Evolutionary conservation across 1,140 invertebrate genomes (phyloP), one percentile per base, ranked within the genome.

Genomic region (Pteromalus puparum): DNA sequence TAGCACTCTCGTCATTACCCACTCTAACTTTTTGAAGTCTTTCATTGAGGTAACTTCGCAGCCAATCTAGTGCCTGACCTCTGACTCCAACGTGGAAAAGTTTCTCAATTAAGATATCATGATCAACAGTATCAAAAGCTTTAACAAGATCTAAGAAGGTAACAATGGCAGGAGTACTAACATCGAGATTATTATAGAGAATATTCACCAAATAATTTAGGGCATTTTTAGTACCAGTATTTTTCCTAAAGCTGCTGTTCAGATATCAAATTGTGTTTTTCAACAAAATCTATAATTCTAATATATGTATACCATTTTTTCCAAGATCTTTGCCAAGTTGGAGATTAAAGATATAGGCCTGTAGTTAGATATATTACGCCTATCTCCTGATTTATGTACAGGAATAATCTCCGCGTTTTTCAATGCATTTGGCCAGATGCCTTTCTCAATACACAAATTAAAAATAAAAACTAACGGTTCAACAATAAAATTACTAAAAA

Each of bases 331-430:
- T 10, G 87, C 76, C 12, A 85, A 21, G 53, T 77, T 80, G 10
- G 38, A 53, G 13, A 87, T 70, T 6, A 85, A n/a, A 3, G 87
- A 88, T 61, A 90, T 88, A 89, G 30, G 30, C 30, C 30, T 34
- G 30, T 34, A 34, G 30, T 34, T 34, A 34, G 30, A 34, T 34
- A 5, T 79, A 28, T 75, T 18, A 13, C 70, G 34, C 84, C 87
- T 87, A 28, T 84, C 70, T 15, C 84, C 87, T 3, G 65, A 79
- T 81, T 90, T 90, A 83, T 85, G 72, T 26, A 90, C 78, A 2
- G 88, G 89, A 26, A 77, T 88, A 30, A 89, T 77, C 26, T 74
- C 76, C 38, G 87, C 84, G 15, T 46, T 65, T 70, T 89, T 88
- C 85, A 87, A 89, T 5, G 68, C 61, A 9, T 75, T 30, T 15